Evolutionary conservation across 2,888 invertebrate genomes (phyloP).

Genomic region (Noctua janthina): DNA sequence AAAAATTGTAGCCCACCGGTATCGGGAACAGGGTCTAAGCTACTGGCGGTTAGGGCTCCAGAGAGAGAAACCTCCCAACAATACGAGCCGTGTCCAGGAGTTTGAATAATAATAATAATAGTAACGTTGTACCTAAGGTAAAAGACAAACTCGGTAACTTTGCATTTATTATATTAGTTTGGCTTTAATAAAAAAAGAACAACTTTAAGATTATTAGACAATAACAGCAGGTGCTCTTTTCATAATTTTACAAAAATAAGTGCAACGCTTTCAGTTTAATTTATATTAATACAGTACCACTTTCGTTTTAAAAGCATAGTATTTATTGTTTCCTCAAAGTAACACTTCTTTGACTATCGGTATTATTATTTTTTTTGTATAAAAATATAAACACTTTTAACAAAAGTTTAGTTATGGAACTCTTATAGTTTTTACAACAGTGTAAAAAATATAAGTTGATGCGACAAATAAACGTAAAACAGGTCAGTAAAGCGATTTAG

Average conservation of each 20-base stretch:
- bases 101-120: too few species aligned
- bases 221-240: slow-evolving; percentile 25
- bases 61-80: too few species aligned
- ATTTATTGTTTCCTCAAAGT: slow-evolving; percentile 34
- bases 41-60: too few species aligned
- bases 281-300: slow-evolving; percentile 9
- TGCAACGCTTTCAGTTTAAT: neutral
- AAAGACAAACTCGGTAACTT: neutral
- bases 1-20: too few species aligned
- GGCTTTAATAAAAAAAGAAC: neutral
- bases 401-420: too few species aligned
- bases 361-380: too few species aligned
- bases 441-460: neutral
- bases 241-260: slow-evolving; percentile 38
- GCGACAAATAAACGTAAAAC: neutral
- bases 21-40: too few species aligned
- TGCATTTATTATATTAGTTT: neutral
- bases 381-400: neutral
- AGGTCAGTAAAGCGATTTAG: slow-evolving; percentile 21
- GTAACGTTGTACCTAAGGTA: neutral
- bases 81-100: too few species aligned
- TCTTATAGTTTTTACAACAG: neutral
- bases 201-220: neutral
- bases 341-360: neutral
- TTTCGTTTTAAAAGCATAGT: slow-evolving; percentile 19